Conservation (phyloP, 2,888 invertebrate species). For the Archips xylosteana region DNA sequence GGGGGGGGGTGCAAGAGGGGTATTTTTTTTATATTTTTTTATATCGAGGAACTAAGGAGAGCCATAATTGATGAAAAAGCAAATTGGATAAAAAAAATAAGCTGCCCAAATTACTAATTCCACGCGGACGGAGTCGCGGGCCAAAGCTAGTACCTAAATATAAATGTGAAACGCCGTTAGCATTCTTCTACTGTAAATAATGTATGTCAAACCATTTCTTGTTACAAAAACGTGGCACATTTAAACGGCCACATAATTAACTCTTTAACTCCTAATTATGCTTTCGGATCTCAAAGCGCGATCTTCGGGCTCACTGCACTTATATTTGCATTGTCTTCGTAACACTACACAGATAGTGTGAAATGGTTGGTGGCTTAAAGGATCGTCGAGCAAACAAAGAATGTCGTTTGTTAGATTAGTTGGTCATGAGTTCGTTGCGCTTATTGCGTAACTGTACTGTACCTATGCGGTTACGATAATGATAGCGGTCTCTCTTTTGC, state of each 20-base stretch:
- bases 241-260: conserved; percentile 15
- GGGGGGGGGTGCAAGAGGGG: no score
- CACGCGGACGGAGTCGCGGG: no score
- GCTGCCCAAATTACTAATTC: no score
- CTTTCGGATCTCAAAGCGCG: conserved; percentile 4
- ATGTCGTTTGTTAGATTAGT: conserved; percentile 20
- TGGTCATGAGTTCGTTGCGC: conserved; percentile 15
- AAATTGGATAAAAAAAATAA: no score
- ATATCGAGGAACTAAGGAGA: no score
- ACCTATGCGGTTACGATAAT: neutral
- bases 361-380: conserved; percentile 17
- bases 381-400: conserved; percentile 28
- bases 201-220: conserved; percentile 3
- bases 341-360: conserved; percentile 17
- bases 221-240: conserved; percentile 4
- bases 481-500: no score
- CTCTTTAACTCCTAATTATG: conserved; percentile 9
- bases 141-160: no score
- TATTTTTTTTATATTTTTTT: no score
- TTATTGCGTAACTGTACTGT: conserved; percentile 14
- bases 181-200: neutral
- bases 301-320: conserved; percentile 26
- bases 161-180: neutral
- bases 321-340: conserved; percentile 31
- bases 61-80: no score